Evolutionary conservation across 2,113 vertebrate genomes (phyloP).

Genomic region (Sakesphorus luctuosus): DNA sequence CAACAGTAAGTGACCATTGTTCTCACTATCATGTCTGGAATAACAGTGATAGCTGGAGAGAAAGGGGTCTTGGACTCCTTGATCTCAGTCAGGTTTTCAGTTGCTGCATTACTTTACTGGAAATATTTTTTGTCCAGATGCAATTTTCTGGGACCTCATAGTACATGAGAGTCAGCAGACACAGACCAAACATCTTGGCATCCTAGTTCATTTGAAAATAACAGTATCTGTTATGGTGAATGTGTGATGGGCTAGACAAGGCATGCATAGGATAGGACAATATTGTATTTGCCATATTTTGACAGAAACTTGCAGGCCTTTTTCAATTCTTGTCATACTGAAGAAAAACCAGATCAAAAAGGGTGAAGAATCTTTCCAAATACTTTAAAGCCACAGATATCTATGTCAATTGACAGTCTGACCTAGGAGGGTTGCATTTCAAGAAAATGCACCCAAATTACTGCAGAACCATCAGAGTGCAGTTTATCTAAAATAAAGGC

Average conservation of each 20-base stretch:
- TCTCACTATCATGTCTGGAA: not conserved
- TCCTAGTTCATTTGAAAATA: not conserved
- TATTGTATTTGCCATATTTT: not conserved
- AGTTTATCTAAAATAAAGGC: not conserved
- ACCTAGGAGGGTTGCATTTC: not conserved
- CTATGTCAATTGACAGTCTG: not conserved
- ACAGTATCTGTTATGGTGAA: not conserved
- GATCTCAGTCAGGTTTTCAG: not conserved
- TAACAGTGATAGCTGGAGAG: not conserved
- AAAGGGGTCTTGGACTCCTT: not conserved
- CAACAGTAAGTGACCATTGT: not conserved
- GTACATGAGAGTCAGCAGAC: not conserved
- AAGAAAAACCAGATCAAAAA: not conserved
- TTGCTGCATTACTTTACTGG: not conserved
- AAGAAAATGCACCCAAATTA: not conserved
- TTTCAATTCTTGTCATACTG: not conserved
- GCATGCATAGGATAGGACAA: fast-evolving
- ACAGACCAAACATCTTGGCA: not conserved
- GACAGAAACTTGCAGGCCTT: not conserved
- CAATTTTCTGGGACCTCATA: not conserved
- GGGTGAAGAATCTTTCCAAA: not conserved
- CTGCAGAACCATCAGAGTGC: not conserved
- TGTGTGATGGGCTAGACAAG: not conserved
- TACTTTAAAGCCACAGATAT: not conserved
- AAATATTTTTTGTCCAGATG: not conserved